phyloP scores from a whole-genome alignment of 2,797 vertebrate species.

The Eospalax fontanierii region DNA sequence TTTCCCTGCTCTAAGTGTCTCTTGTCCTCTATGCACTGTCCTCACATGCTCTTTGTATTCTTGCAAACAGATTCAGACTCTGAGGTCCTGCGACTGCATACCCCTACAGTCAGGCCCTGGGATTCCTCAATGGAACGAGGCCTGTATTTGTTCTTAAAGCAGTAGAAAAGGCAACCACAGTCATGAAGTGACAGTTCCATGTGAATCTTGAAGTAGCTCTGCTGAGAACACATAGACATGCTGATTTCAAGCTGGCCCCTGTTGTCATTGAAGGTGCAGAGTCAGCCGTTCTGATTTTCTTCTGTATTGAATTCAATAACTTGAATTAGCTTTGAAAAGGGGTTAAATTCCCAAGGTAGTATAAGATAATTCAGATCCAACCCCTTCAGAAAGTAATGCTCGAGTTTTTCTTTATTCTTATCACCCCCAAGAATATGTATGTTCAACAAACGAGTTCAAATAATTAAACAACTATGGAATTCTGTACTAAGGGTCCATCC shows the following conservation, averaged over 20 bases:
- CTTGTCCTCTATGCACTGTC: not conserved
- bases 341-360: conserved; percentile 10
- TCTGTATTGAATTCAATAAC: too few species aligned
- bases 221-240: not conserved
- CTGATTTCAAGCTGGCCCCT: not conserved
- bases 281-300: not conserved
- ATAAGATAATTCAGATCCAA: not conserved
- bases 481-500: not conserved
- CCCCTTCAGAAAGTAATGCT: not conserved
- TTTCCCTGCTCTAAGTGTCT: not conserved
- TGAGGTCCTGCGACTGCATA: not conserved
- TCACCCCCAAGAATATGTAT: not conserved
- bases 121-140: not conserved
- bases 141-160: not conserved
- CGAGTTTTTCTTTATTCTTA: conserved; percentile 28
- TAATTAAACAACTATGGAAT: conserved; percentile 20
- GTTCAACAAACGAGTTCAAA: conserved; percentile 45
- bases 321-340: conserved; percentile 19
- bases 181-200: not conserved
- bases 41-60: too few species aligned
- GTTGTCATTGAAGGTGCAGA: not conserved
- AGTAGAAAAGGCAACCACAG: not conserved
- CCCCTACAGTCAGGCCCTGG: not conserved
- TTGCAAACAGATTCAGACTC: not conserved
- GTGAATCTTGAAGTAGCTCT: not conserved